phyloP scores from a whole-genome alignment of 2,797 vertebrate genomes.

The Gambelia wislizenii region DNA sequence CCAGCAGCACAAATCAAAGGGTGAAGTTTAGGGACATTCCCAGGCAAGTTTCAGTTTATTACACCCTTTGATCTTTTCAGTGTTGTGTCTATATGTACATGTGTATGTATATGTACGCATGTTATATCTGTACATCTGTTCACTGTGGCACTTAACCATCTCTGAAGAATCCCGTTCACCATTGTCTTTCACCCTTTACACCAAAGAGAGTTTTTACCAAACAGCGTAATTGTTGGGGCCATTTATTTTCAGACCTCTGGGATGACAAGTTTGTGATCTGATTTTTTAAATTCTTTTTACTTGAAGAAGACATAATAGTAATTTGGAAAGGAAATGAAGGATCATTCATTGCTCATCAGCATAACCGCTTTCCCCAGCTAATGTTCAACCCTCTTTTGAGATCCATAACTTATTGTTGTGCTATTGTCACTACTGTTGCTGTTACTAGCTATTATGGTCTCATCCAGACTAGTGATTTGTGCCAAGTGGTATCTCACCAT shows the following conservation, averaged over 20 bases:
- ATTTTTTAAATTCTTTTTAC: neutral
- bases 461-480: no score
- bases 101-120: neutral
- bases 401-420: no score
- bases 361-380: neutral
- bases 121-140: neutral
- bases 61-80: slow-evolving; percentile 41
- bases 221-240: neutral
- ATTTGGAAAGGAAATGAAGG: neutral
- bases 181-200: slow-evolving; percentile 15
- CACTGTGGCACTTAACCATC: neutral
- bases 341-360: neutral
- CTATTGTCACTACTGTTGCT: no score
- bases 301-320: neutral
- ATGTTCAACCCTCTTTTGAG: no score
- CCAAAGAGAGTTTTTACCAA: neutral
- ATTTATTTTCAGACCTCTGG: neutral
- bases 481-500: no score
- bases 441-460: no score
- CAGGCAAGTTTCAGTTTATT: slow-evolving; percentile 46
- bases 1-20: slow-evolving; percentile 10
- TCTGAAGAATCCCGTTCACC: slow-evolving; percentile 27
- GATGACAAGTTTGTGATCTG: no score
- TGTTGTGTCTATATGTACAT: slow-evolving; percentile 31
- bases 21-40: slow-evolving; percentile 43